A percentile compares a stretch with the other conserved stretches of the same genome.
These are phyloP conservation scores for Scomber colias DNA, from an alignment of 2,113 vertebrate genomes.

Conservation along the genomic window DNA sequence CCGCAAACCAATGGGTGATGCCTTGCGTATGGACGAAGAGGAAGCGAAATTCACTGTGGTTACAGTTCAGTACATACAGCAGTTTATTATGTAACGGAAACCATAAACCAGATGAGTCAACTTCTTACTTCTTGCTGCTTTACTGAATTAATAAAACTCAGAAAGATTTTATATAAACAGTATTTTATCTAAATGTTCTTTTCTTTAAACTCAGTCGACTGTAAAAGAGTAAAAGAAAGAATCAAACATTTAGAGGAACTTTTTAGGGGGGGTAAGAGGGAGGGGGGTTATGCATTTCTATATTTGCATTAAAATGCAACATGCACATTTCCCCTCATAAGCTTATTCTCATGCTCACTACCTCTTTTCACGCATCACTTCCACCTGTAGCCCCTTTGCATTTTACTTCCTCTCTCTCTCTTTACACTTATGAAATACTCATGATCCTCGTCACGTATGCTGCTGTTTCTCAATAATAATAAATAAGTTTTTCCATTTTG, in stretches of 20 bases:
- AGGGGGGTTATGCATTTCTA: too few species aligned
- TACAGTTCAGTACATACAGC: not conserved
- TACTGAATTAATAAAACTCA: not conserved
- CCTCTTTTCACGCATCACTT: slow-evolving; percentile 43
- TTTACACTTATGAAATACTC: not conserved
- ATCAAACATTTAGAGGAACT: too few species aligned
- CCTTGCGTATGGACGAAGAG: too few species aligned
- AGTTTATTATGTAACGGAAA: not conserved
- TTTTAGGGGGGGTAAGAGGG: too few species aligned
- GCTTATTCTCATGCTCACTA: slow-evolving; percentile 29
- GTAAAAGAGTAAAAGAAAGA: not conserved
- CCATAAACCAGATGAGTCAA: not conserved
- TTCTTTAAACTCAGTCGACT: not conserved
- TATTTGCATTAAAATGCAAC: not conserved
- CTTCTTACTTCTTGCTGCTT: not conserved
- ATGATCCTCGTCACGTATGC: too few species aligned
- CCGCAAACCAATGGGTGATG: too few species aligned
- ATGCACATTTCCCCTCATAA: not conserved
- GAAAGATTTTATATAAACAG: too few species aligned
- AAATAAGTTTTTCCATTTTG: not conserved
- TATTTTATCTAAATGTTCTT: too few species aligned
- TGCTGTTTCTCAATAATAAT: too few species aligned
- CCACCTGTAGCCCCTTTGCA: not conserved
- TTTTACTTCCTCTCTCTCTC: slow-evolving; percentile 36
- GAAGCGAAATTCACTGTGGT: slow-evolving; percentile 11